phyloP scores from a whole-genome alignment of 2,113 vertebrate species.

The Petrocephalus zakoni region DNA sequence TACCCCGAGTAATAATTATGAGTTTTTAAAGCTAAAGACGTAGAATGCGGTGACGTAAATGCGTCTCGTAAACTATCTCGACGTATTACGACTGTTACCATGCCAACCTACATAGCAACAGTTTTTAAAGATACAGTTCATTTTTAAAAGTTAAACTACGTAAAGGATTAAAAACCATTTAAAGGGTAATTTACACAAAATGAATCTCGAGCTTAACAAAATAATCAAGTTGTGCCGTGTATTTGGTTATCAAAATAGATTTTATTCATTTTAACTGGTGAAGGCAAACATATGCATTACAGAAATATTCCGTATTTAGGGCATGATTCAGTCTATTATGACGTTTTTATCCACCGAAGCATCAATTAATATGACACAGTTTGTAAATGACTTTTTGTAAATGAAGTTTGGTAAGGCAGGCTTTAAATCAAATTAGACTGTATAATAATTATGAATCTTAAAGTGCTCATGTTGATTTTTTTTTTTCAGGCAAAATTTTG shows the following conservation, averaged over 20 bases:
- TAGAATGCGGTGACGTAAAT: background rate
- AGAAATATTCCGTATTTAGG: too few relatives aligned
- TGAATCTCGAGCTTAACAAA: too few relatives aligned
- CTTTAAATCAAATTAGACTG: background rate
- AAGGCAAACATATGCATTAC: too few relatives aligned
- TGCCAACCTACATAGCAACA: background rate
- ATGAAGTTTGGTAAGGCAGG: background rate
- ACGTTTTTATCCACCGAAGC: too few relatives aligned
- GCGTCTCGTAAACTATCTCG: background rate
- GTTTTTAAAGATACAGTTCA: background rate
- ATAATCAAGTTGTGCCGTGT: too few relatives aligned
- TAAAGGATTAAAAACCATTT: too few relatives aligned
- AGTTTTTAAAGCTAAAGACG: background rate
- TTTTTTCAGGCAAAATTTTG: background rate
- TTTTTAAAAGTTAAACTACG: background rate
- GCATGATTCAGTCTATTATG: too few relatives aligned
- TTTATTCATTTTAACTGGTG: too few relatives aligned
- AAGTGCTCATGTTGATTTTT: background rate
- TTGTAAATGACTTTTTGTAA: background rate
- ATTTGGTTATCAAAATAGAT: too few relatives aligned
- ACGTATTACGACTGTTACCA: background rate
- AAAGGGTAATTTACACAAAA: too few relatives aligned
- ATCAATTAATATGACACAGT: background rate
- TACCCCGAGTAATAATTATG: too few relatives aligned
- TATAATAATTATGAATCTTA: background rate